Evolutionary conservation across 1,140 invertebrate genomes (phyloP), one percentile per base, ranked within the genome.

Genomic region (Drosophila lacteicornis): DNA sequence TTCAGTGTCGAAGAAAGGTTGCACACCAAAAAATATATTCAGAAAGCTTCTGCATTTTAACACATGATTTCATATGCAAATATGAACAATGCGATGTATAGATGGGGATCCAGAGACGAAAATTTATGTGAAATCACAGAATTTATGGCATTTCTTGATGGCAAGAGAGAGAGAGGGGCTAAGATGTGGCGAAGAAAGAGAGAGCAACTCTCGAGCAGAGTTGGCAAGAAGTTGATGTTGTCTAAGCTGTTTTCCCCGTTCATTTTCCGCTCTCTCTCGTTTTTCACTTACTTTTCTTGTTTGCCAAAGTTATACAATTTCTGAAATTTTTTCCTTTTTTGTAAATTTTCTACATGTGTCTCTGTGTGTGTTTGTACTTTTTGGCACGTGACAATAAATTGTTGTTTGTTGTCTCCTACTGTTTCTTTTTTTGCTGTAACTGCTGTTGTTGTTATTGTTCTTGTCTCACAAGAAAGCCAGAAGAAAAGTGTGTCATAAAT

Each of bases 41-140:
- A 36, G 25, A 58, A 58, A 88, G 77, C 80, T 81, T 80, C 77
- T 79, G 68, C 77, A 75, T 90, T 87, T 90, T 85, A 84, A 90
- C 85, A 90, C 84, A 79, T 90, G 84, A 90, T 88, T 88, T 88
- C 69, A 84, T 90, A 90, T 88, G 84, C 85, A 88, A 88, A 88
- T 81, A 90, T 81, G 78, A 81, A 85, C 77, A 84, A 82, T 82
- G 59, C 62, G 50, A 65, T 57, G 45, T 67, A 62, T 58, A 33
- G 38, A 25, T 50, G 42, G 8, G n/a, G n/a, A 40, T 62, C 40
- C 25, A 36, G 38, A 59, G 59, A 57, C 42, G 75, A 79, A 78
- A 80, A 83, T 87, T 88, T 87, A 84, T 87, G 80, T 80, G 68
- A 84, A 88, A 87, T 87, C 80, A 84, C 61, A 88, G 80, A 87